Percentiles rank a stretch among this genome's conserved stretches.
These are phyloP conservation scores for Eristalis intricaria DNA, from an alignment of 2,888 invertebrate genomes.

Conservation along the genomic window DNA sequence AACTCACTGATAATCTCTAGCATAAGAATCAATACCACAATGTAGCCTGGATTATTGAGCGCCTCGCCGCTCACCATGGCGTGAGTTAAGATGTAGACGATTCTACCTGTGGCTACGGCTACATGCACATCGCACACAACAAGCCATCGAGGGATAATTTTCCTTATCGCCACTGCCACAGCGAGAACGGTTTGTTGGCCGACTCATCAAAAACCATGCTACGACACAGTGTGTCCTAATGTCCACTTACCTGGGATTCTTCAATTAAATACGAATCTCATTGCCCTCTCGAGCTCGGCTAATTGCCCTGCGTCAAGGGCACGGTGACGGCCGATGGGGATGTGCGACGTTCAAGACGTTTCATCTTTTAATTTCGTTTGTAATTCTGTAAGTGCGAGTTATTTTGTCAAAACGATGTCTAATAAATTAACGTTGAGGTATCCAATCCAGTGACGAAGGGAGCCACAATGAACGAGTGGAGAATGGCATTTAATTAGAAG, in stretches of 20 bases:
- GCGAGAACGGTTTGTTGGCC: neutral
- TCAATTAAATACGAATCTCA: slow-evolving; percentile 7
- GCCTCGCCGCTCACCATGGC: slow-evolving; percentile 21
- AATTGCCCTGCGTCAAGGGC: neutral
- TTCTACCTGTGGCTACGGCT: slow-evolving; percentile 54
- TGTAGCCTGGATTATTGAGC: slow-evolving; percentile 13
- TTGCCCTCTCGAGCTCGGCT: neutral
- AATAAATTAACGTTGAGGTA: slow-evolving; percentile 27
- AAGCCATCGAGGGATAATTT: neutral
- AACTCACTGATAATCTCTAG: slow-evolving; percentile 54
- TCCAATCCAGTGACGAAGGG: neutral
- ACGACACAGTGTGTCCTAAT: slow-evolving; percentile 38
- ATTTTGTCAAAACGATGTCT: slow-evolving; percentile 47
- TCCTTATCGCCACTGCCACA: neutral
- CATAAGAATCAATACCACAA: slow-evolving; percentile 38
- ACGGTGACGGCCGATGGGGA: neutral
- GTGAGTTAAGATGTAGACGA: slow-evolving; percentile 26
- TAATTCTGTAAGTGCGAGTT: slow-evolving; percentile 40
- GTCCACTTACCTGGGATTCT: slow-evolving; percentile 26
- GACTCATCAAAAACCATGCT: neutral
- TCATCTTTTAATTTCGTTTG: slow-evolving; percentile 23
- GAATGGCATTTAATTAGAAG: neutral
- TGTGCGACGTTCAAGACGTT: slow-evolving; percentile 7
- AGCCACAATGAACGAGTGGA: neutral
- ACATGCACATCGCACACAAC: slow-evolving; percentile 31